Evolutionary conservation across 1,140 invertebrate species (phyloP).

Genomic region (Bombus turneri): DNA sequence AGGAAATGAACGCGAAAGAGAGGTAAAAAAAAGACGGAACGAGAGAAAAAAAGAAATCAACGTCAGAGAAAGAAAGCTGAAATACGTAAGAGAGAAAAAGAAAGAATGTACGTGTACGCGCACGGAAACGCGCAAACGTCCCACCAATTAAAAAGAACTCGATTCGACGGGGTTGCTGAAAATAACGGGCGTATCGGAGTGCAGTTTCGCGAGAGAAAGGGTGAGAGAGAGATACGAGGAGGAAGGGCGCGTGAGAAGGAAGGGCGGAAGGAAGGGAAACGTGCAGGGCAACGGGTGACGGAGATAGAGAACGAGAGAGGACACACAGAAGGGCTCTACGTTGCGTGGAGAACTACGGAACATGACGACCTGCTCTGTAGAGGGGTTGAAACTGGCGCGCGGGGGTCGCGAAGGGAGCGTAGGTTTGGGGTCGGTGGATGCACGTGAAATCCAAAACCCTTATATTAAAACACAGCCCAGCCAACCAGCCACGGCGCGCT

Average conservation of each 20-base stretch:
- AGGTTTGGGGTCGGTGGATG: constrained; percentile 61
- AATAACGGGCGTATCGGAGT: constrained; percentile 75
- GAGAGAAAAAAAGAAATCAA: background rate
- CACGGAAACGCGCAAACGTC: constrained; percentile 57
- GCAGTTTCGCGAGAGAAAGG: constrained; percentile 64
- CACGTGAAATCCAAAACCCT: constrained; percentile 77
- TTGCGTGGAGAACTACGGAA: constrained; percentile 29
- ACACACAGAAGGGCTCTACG: background rate
- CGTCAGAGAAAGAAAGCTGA: background rate
- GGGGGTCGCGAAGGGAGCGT: constrained; percentile 34
- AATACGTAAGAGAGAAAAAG: background rate
- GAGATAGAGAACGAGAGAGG: background rate
- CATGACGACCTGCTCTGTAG: constrained; percentile 32
- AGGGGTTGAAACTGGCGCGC: background rate
- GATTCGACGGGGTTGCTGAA: constrained; percentile 73
- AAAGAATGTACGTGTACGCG: constrained; percentile 6
- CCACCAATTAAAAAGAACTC: constrained; percentile 76
- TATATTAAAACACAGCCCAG: constrained; percentile 73
- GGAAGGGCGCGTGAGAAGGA: background rate
- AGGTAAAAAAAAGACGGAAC: background rate
- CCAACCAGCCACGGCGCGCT: constrained; percentile 64
- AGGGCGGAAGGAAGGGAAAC: constrained; percentile 15
- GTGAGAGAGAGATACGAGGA: constrained; percentile 10
- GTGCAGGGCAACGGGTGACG: constrained; percentile 12
- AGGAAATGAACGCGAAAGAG: constrained; percentile 16